Conservation (phyloP, 2,113 vertebrate genomes). For the Physeter macrocephalus region DNA sequence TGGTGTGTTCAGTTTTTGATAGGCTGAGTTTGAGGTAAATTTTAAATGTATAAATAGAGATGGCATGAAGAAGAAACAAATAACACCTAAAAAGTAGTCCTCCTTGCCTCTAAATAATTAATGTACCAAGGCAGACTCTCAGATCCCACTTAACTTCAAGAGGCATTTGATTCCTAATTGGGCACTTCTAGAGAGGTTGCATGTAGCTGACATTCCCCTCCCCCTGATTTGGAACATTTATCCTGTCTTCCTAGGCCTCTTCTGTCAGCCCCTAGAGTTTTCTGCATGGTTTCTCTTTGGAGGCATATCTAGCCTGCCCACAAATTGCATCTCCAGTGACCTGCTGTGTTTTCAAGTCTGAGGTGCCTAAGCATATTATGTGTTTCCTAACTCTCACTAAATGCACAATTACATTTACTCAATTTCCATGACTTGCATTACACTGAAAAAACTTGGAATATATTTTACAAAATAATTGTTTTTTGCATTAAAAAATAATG, state of each 20-base stretch:
- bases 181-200: background rate
- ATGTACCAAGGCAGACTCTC: background rate
- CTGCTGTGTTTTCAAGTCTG: background rate
- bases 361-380: background rate
- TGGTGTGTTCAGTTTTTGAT: background rate
- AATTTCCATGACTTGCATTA: background rate
- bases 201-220: background rate
- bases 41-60: background rate
- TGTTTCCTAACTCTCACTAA: background rate
- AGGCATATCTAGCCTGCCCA: background rate
- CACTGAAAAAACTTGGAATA: background rate
- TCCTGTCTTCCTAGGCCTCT: background rate
- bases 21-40: background rate
- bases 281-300: background rate
- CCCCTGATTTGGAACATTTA: background rate
- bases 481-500: background rate
- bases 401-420: background rate
- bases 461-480: background rate
- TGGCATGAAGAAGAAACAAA: background rate
- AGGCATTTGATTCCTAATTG: background rate
- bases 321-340: background rate
- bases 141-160: background rate
- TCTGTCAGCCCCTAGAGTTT: background rate
- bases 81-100: background rate
- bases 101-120: background rate